phyloP scores from a whole-genome alignment of 2,888 invertebrate species.

The Parnassius apollo region DNA sequence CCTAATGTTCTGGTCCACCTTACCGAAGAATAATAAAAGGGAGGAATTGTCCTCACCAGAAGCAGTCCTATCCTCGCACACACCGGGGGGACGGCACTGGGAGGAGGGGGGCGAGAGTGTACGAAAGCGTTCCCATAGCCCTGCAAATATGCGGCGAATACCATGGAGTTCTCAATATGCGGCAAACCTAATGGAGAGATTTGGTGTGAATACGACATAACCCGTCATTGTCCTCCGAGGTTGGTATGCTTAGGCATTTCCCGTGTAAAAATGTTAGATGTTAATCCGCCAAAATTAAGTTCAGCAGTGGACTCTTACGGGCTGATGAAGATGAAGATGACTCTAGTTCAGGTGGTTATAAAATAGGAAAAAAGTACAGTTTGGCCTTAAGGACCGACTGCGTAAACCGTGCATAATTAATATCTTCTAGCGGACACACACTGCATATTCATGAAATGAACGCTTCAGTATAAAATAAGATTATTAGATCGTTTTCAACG shows the following conservation, averaged over 20 bases:
- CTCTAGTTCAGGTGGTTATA: background rate
- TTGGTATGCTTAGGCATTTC: too few relatives aligned
- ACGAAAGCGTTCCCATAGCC: too few relatives aligned
- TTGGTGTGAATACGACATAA: background rate
- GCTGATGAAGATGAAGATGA: background rate
- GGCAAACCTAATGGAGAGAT: background rate
- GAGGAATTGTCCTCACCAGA: background rate
- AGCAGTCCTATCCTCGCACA: background rate
- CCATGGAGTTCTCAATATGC: background rate
- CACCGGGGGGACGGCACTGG: background rate
- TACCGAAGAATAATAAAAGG: too few relatives aligned
- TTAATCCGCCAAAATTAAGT: background rate
- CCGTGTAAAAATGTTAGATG: background rate
- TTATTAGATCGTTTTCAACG: constrained; percentile 46
- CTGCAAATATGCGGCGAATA: too few relatives aligned
- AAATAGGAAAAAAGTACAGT: background rate
- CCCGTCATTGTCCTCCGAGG: background rate
- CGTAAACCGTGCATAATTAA: constrained; percentile 68
- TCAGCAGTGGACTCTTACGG: background rate
- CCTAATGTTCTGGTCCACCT: too few relatives aligned
- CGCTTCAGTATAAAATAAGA: constrained; percentile 57
- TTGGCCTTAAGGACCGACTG: constrained; percentile 49
- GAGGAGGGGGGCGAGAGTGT: too few relatives aligned
- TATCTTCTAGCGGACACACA: constrained; percentile 62
- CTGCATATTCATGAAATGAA: constrained; percentile 63